Base-by-base conservation (phyloP, 2,888 invertebrate genomes). In the Merodon equestris region DNA sequence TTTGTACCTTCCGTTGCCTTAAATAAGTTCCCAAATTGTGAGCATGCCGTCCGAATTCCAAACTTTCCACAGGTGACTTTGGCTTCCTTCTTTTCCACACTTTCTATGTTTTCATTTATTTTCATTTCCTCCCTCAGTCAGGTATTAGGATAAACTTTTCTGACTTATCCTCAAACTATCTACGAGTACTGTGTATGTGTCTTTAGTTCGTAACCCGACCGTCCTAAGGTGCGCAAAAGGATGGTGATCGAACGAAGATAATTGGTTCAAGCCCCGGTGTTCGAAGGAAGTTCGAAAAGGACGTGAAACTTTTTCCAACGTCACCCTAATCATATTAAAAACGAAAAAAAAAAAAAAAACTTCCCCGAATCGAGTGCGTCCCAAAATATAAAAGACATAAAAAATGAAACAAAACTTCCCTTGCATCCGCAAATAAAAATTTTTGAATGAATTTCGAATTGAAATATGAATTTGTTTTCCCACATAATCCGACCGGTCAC, bases 211-310 rank as follows among this genome's bases (percentile, higher is more conserved):
- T 57, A 9, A 13, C 47, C 19, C 19, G 27, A 2, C 27, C 9
- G 27, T 10, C 42, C 2, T 34, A 44, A 60, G 66, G 60, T 66
- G 54, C 50, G 50, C 71, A 54, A 57, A 58, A 27, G 7, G 27
- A n/a, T n/a, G 73, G 61, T 73, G 77, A 77, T 72, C 73, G 61
- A 63, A 72, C 67, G 58, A 50, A 77, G 73, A 73, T 73, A 77
- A 77, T 72, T 72, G 73, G 66, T 72, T 77, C 66, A 60, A 27
- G 27, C 38, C 38, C 40, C 57, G 14, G 63, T 42, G 53, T 54
- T 40, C 72, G 54, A 63, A 66, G 45, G 36, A 56, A 60, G 56
- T 71, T 18, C 56, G 27, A 58, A 51, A 9, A 45, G 17, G 9
- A 17, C 9, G 45, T 18, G 40, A 60, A 54, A 73, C 53, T 54